phyloP scores from a whole-genome alignment of 2,113 vertebrate species.

The Oenanthe oenanthe region DNA sequence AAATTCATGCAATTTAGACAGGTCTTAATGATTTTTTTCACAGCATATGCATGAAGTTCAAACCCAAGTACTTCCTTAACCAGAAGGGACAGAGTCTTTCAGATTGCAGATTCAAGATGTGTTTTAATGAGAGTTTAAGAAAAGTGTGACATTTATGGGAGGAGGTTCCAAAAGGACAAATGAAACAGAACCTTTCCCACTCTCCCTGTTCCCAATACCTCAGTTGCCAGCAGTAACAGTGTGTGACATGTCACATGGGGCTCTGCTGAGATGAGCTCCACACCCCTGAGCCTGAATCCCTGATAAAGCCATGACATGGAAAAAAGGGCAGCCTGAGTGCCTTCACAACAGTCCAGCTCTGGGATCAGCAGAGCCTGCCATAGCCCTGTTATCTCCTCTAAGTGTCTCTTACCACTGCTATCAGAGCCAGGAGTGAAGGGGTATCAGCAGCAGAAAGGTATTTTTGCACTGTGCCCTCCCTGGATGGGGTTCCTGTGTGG shows the following conservation, averaged over 20 bases:
- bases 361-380: neutral
- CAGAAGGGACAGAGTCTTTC: neutral
- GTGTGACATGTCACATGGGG: neutral
- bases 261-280: neutral
- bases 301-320: slow-evolving; percentile 20
- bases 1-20: neutral
- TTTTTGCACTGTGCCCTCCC: neutral
- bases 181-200: neutral
- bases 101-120: neutral
- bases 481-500: rapidly evolving
- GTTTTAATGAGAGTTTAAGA: neutral
- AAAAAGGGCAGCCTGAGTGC: neutral
- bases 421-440: neutral
- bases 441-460: neutral
- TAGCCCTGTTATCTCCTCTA: neutral
- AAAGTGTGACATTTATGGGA: neutral
- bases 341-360: neutral
- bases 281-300: neutral
- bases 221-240: neutral
- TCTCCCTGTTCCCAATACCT: neutral
- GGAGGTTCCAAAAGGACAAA: neutral
- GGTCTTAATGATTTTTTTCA: neutral
- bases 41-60: rapidly evolving
- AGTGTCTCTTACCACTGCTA: neutral
- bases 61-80: neutral